Evolutionary conservation across 2,888 invertebrate species (phyloP).

Genomic region (Heterodera filipjevi): DNA sequence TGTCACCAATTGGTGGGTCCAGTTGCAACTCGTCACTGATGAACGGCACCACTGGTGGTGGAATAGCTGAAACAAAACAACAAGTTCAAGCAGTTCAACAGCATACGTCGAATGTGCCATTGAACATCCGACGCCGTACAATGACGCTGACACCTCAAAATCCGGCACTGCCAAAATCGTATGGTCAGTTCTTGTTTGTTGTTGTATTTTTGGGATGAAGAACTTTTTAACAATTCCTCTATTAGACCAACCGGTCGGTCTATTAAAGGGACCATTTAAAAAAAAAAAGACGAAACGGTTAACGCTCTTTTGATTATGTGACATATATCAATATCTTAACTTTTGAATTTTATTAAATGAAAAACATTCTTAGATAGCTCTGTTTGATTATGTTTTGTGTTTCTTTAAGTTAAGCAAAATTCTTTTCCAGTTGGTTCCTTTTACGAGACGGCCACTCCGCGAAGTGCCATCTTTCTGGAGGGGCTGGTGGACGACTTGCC

Average conservation of each 20-base stretch:
- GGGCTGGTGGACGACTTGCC: constrained; percentile 36
- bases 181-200: constrained; percentile 15
- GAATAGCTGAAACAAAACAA: background rate
- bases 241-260: no score
- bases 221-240: no score
- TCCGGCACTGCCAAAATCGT: background rate
- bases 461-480: constrained; percentile 11
- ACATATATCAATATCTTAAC: no score
- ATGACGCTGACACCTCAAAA: constrained; percentile 1
- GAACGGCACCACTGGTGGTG: background rate
- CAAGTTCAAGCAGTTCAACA: background rate
- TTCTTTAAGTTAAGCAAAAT: no score
- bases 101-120: background rate
- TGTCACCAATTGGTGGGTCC: constrained; percentile 23
- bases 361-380: no score
- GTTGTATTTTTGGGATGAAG: background rate
- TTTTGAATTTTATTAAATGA: no score
- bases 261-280: no score
- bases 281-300: no score
- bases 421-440: constrained; percentile 27
- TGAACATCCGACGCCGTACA: constrained; percentile 15
- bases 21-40: constrained; percentile 19
- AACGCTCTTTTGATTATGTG: no score
- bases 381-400: no score
- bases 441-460: constrained; percentile 30